Percentiles rank a stretch among this genome's conserved stretches.
These are phyloP conservation scores for Nautilus pompilius DNA, from an alignment of 1,140 invertebrate species.

Conservation along the genomic window DNA sequence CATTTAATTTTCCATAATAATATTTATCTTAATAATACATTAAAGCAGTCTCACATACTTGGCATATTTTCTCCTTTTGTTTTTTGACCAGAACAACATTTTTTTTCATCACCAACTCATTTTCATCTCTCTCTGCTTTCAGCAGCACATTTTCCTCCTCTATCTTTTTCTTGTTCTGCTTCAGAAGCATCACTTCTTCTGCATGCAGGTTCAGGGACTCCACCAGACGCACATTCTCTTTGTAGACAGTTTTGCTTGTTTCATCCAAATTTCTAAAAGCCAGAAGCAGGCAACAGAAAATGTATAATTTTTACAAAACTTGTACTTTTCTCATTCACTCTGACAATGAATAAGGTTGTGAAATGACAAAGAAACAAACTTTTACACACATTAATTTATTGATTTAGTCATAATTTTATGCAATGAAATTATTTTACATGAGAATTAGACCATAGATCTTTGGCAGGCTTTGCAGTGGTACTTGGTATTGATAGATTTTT, in stretches of 20 bases:
- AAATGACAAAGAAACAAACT: slow-evolving; percentile 4
- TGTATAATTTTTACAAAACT: background rate
- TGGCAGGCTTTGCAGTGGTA: too few relatives aligned
- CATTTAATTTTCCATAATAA: background rate
- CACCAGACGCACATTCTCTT: slow-evolving; percentile 53
- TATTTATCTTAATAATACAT: background rate
- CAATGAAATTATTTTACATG: background rate
- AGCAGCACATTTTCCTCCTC: slow-evolving; percentile 42
- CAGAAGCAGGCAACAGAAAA: background rate
- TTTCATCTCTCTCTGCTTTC: slow-evolving; percentile 45
- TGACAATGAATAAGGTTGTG: background rate
- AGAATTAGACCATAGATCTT: background rate
- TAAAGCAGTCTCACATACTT: too few relatives aligned
- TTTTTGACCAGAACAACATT: slow-evolving; percentile 46
- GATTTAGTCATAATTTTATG: background rate
- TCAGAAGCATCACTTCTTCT: slow-evolving; percentile 48
- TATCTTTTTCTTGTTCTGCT: slow-evolving; percentile 36
- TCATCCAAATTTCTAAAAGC: slow-evolving; percentile 52
- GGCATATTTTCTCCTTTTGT: slow-evolving; percentile 45
- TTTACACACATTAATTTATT: background rate
- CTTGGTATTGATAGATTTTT: too few relatives aligned
- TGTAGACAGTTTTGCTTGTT: slow-evolving; percentile 54
- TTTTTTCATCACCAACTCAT: slow-evolving; percentile 47
- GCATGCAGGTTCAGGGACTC: slow-evolving; percentile 51
- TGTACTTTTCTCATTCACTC: background rate